Conservation (phyloP, 2,888 invertebrate species). For the Vesta saturnalis region DNA sequence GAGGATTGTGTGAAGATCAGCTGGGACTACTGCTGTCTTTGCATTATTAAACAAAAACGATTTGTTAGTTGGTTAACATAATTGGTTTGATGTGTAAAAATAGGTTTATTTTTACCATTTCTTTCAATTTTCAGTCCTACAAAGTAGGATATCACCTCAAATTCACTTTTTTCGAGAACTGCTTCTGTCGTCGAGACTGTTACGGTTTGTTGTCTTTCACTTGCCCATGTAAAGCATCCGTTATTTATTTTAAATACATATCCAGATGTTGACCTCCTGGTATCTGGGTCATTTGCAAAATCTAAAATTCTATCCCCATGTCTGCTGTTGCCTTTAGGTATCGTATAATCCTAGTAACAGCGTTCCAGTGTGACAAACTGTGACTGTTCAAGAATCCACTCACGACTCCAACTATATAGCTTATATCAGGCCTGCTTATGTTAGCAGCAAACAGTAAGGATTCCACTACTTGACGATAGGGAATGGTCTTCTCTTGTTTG, state of each 20-base stretch:
- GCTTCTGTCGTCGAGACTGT: not conserved
- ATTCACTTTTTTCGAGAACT: not conserved
- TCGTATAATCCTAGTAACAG: not conserved
- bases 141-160: not conserved
- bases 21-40: not conserved
- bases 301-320: constrained; percentile 1
- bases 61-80: not conserved
- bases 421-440: not conserved
- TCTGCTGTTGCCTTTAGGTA: not conserved
- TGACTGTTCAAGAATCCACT: not conserved
- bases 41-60: not conserved
- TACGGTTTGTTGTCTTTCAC: not conserved
- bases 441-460: too few species aligned
- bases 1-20: not conserved
- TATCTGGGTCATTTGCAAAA: constrained; percentile 6
- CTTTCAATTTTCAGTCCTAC: not conserved
- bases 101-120: not conserved
- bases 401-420: not conserved
- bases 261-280: constrained; percentile 10
- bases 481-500: not conserved
- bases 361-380: not conserved
- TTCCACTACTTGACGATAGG: too few species aligned
- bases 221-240: not conserved
- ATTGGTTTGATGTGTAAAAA: not conserved
- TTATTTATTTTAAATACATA: constrained; percentile 3